Conservation (phyloP, 1,140 invertebrate species). For the Uloborus diversus region DNA sequence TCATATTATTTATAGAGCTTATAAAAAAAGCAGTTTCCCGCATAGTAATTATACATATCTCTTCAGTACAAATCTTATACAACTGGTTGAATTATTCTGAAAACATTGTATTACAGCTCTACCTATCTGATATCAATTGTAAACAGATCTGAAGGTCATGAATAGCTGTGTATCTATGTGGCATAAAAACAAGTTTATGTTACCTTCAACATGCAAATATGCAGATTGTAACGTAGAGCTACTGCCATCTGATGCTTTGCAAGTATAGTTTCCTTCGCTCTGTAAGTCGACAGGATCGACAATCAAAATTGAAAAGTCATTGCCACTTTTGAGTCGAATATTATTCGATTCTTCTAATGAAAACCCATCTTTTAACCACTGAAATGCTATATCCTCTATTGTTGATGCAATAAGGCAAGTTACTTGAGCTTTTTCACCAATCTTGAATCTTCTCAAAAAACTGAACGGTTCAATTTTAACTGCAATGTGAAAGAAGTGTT, state of each 20-base stretch:
- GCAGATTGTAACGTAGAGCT: neutral
- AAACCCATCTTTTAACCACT: conserved; percentile 25
- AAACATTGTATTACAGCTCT: too few species aligned
- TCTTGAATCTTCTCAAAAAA: conserved; percentile 19
- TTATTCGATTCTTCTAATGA: neutral
- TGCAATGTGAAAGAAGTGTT: neutral
- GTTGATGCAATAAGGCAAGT: conserved; percentile 7
- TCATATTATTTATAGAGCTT: too few species aligned
- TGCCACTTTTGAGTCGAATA: conserved; percentile 19
- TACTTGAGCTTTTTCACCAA: conserved; percentile 32
- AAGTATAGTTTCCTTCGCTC: conserved; percentile 51
- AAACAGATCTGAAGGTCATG: too few species aligned
- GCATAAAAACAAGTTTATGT: too few species aligned
- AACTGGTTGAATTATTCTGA: too few species aligned
- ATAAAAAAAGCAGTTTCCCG: too few species aligned
- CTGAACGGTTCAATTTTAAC: conserved; percentile 41
- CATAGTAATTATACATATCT: too few species aligned
- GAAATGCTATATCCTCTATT: conserved; percentile 8
- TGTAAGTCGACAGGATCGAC: conserved; percentile 23
- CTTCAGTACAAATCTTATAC: too few species aligned
- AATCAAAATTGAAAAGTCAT: conserved; percentile 38
- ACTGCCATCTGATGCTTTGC: conserved; percentile 10
- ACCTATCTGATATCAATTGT: too few species aligned
- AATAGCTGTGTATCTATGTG: too few species aligned
- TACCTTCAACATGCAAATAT: conserved; percentile 37